phyloP scores from a whole-genome alignment of 2,888 invertebrate genomes.

The Rotaria macrura region DNA sequence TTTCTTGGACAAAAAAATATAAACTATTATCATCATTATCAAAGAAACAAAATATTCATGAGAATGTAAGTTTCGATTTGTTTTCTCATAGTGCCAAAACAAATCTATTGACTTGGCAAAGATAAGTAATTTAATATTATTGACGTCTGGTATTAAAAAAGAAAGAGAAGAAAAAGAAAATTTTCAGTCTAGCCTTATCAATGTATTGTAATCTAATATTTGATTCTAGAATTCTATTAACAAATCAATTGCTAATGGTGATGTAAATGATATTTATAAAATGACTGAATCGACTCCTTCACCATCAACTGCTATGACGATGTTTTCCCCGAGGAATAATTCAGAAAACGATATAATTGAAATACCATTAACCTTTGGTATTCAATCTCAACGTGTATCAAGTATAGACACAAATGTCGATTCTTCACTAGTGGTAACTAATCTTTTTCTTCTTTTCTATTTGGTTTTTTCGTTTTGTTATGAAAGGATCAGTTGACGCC shows the following conservation, averaged over 20 bases:
- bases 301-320: neutral
- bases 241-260: neutral
- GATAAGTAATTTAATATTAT: no score
- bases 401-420: neutral
- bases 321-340: neutral
- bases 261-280: neutral
- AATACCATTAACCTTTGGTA: neutral
- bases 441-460: neutral
- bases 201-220: neutral
- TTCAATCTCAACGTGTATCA: neutral
- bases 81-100: no score
- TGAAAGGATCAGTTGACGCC: neutral
- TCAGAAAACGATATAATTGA: neutral
- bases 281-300: neutral
- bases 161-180: no score
- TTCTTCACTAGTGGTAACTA: neutral
- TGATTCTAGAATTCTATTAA: neutral
- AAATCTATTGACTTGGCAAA: no score
- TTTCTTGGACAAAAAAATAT: neutral
- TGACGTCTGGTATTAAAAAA: no score
- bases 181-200: no score
- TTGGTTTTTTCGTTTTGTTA: neutral
- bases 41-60: neutral
- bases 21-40: neutral
- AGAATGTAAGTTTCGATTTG: neutral